These are phyloP conservation scores for Lasius fuliginosus DNA, from an alignment of 2,888 invertebrate species.

Conservation along the genomic window DNA sequence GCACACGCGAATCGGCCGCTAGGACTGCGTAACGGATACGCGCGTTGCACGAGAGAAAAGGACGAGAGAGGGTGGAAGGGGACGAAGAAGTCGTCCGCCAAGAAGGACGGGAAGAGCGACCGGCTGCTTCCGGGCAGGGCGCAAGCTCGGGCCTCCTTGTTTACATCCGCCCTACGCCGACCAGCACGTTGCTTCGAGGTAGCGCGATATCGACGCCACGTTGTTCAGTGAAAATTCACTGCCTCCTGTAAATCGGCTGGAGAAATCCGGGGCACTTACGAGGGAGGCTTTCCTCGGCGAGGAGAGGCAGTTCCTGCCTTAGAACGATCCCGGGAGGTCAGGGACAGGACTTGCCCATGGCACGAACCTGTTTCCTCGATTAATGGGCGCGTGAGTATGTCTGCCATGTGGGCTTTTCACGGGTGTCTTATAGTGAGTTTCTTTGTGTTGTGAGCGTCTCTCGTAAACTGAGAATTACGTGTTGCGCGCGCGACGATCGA, in stretches of 20 bases:
- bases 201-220: slow-evolving; percentile 48
- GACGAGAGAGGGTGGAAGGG: slow-evolving; percentile 36
- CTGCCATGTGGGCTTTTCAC: slow-evolving; percentile 50
- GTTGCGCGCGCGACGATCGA: slow-evolving; percentile 47
- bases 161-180: slow-evolving; percentile 71
- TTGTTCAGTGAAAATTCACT: background rate
- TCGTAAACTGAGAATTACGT: background rate
- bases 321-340: slow-evolving; percentile 18
- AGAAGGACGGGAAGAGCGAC: slow-evolving; percentile 66
- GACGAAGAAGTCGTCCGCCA: slow-evolving; percentile 61
- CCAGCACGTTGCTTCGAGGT: slow-evolving; percentile 68
- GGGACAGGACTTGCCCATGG: slow-evolving; percentile 61
- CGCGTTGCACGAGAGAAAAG: slow-evolving; percentile 34
- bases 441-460: background rate
- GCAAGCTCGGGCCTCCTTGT: slow-evolving; percentile 74
- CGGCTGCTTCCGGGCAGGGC: slow-evolving; percentile 66
- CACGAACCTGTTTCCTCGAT: slow-evolving; percentile 58
- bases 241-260: background rate
- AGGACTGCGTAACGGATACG: background rate
- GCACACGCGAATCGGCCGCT: slow-evolving; percentile 16
- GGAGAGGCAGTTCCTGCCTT: background rate
- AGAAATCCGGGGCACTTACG: background rate
- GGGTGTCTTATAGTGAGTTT: slow-evolving; percentile 2
- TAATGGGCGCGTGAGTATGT: slow-evolving; percentile 74
- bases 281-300: background rate